Base-by-base conservation (phyloP, 1,140 invertebrate species). In the Agrypnia vestita region DNA sequence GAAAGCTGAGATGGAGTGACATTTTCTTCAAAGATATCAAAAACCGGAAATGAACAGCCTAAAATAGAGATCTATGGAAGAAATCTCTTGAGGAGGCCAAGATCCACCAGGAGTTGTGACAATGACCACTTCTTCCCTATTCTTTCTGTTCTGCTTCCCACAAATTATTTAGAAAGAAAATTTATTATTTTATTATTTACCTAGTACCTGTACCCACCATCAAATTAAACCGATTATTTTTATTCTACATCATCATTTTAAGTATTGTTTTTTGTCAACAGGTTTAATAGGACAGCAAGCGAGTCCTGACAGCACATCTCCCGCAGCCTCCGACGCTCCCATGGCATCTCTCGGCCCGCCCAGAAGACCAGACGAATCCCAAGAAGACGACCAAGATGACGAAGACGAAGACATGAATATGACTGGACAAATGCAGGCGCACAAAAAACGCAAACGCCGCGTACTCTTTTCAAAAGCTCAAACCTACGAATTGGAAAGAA, bases 391-490 rank as follows among this genome's bases (percentile, higher is more conserved):
- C 35, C 86, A 90, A 12, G 92, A 93, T 69, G 88, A 92, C 73
- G 91, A 92, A 73, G 88, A 90, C 82, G 88, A 91, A 46, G 86
- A 87, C 73, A 84, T 84, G 43, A 74, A 62, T 44, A 64, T 80
- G 13, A 83, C 85, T 21, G 86, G 84, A 83, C 91, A 90, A 74
- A 89, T 91, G 21, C 88, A 90, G 51, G 88, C 87, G 81, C 94
- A 94, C 79, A 98, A 98, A 88, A 99, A 99, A 86, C 91, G 98
- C 43, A 99, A 99, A 88, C 92, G 98, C 47, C 92, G 99, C 0
- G 97, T 99, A 0, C 90, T 99, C 0, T 99, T 99, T 87, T 98
- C 97, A n/a, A 99, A 99, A 88, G 95, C 97, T 0, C 98, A 99
- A 87, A 99, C 98, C 0, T 98, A 95, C 87, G 97, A 99, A 86